Base-by-base conservation (phyloP, 2,797 vertebrate species). In the Acanthornis magna region DNA sequence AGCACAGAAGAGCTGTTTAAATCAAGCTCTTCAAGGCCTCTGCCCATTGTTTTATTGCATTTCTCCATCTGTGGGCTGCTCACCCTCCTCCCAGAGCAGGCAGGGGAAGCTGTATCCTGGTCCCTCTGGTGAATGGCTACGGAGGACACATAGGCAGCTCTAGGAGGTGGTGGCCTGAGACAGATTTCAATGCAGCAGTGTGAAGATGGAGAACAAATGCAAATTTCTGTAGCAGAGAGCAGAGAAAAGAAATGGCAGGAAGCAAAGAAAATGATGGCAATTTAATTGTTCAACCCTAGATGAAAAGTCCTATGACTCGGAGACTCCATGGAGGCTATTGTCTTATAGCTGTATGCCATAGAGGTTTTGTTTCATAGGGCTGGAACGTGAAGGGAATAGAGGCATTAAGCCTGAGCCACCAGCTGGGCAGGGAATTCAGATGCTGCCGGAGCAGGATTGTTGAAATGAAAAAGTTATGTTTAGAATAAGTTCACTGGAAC, bases 401-500 rank as follows among this genome's bases (percentile, higher is more conserved):
- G 60, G 43, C 15, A 78, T 57, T 94, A 92, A 78, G 9, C 15
- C 32, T 73, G 62, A 94, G 47, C 43, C 55, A 83, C 53, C 58
- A 62, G 34, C 68, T 51, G 53, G 32, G 43, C 9, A 30, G 75
- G 57, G 65, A 89, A 76, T 92, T 84, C 63, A 90, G 63, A 71
- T 82, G 32, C 55, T 96, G 55, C 50, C 40, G 60, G 66, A 78
- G 73, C 12, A 87, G 21, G n/a, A 72, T 43, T 0, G 4, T 16
- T 77, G 92, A 91, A 93, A 86, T 85, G 54, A 92, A 76, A 81
- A 92, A 87, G 77, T 53, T 91, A 88, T 81, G 60, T 67, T 92
- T 88, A 88, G 91, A 87, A 93, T 18, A 40, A 91, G 70, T 78
- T 75, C 90, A 96, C 77, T 91, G 65, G 85, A 91, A 90, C 83